Percentiles rank a stretch among this genome's conserved stretches.
phyloP scores from a whole-genome alignment of 2,113 vertebrate genomes.

The Tichodroma muraria region DNA sequence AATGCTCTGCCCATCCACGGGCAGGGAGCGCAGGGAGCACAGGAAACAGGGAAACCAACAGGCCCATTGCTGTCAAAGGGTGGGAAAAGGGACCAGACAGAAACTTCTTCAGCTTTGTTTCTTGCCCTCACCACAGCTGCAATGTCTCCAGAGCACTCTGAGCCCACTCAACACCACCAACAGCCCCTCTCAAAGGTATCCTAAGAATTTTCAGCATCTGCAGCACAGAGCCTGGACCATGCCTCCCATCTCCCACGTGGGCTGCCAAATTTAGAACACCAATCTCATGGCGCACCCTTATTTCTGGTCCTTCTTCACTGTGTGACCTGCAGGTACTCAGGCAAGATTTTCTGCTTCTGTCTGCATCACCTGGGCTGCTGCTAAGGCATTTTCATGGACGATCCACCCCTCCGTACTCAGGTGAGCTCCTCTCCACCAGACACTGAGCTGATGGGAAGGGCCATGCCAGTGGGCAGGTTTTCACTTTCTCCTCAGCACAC shows the following conservation, averaged over 20 bases:
- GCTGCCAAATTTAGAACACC: neutral
- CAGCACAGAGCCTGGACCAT: accelerated
- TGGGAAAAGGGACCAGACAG: neutral
- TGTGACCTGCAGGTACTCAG: neutral
- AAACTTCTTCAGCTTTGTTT: neutral
- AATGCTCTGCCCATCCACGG: accelerated
- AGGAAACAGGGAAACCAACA: neutral
- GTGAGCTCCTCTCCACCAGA: neutral
- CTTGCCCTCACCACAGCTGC: neutral
- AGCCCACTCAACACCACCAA: neutral
- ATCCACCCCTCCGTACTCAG: neutral
- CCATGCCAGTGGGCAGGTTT: accelerated
- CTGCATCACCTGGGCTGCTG: neutral
- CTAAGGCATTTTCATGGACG: neutral
- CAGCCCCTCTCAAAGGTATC: neutral
- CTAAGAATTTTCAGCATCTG: neutral
- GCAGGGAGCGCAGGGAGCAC: neutral
- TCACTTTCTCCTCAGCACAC: neutral
- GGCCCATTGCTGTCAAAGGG: accelerated
- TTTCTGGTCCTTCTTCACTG: neutral
- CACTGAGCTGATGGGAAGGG: neutral
- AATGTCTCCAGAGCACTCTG: neutral
- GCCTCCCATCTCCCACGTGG: neutral
- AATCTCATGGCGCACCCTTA: neutral
- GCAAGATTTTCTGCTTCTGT: neutral